These are phyloP conservation scores for Cephus rjabovi DNA, from an alignment of 2,888 invertebrate genomes.

Conservation along the genomic window DNA sequence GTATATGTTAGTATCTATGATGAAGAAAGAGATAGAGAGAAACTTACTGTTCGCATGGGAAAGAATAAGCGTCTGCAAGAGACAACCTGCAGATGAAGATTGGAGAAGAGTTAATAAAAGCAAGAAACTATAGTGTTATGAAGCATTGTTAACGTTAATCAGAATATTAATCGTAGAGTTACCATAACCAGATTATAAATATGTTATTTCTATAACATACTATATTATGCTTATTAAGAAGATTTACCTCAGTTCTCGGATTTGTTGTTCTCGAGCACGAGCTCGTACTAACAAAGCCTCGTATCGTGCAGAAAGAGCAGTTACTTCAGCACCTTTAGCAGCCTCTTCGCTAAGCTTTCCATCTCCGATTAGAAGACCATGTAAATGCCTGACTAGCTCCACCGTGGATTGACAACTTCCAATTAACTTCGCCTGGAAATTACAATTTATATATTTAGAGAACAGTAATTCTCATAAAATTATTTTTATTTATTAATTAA, in stretches of 20 bases:
- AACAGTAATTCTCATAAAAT: neutral
- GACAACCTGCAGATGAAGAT: constrained; percentile 68
- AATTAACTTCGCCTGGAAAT: constrained; percentile 74
- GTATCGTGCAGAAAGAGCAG: constrained; percentile 75
- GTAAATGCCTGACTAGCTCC: constrained; percentile 85
- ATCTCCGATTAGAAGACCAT: constrained; percentile 79
- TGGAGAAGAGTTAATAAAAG: constrained; percentile 32
- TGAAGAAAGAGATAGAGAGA: constrained; percentile 40
- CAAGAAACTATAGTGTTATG: neutral
- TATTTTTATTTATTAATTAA: neutral
- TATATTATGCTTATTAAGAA: neutral
- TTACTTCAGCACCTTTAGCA: constrained; percentile 76
- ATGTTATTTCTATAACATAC: neutral
- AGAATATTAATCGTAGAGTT: constrained; percentile 12
- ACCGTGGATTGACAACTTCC: constrained; percentile 84
- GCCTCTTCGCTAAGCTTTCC: constrained; percentile 77
- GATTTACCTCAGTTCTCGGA: constrained; percentile 81
- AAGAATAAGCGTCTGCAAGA: constrained; percentile 70
- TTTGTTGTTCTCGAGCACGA: constrained; percentile 80
- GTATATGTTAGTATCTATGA: neutral
- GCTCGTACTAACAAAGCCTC: constrained; percentile 77
- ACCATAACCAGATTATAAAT: constrained; percentile 25
- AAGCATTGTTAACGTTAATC: constrained; percentile 5
- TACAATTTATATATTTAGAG: neutral
- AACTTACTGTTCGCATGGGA: constrained; percentile 74